Base-by-base conservation (phyloP, 2,113 vertebrate species). In the Pteruthius melanotis region DNA sequence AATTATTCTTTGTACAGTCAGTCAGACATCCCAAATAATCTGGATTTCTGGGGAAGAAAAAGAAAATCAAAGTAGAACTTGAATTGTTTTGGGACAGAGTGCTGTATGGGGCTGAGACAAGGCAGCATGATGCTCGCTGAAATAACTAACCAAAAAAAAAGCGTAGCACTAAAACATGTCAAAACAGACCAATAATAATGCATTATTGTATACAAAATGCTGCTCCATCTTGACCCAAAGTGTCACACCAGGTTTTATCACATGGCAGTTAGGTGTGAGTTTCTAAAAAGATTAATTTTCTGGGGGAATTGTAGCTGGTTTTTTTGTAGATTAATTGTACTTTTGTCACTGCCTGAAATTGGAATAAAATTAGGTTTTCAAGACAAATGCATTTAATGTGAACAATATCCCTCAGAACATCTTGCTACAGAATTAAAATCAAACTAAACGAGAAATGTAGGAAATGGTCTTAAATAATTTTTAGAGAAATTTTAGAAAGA, bases 251-350 rank as follows among this genome's bases (percentile, higher is more conserved):
- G 27, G 11, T 90, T 83, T 83, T 75, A 37, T 79, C 40, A 53
- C 3, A 0, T 7, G 27, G 22, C 18, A 50, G 6, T 79, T 35
- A 70, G 27, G 22, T 42, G 18, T 0, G 3, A 50, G 2, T 2
- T 83, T 76, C 24, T 39, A 47, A 61, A 83, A 68, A 40, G 15
- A 68, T 16, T 1, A 10, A 20, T 83, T 82, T 86, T 71, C 26
- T 6, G 42, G n/a, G 12, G n/a, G 6, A 57, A 6, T 37, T 82
- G 17, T 59, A 74, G 30, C 18, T 74, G 13, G 44, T 86, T 53
- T n/a, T 88, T 13, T 42, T 45, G 23, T 56, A 39, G 44, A 40
- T 42, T 23, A 75, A 37, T 74, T 78, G 21, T 40, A 21, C 22
- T 60, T 30, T 63, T 76, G 8, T 37, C 45, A 21, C 23, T 31